Evolutionary conservation across 2,797 vertebrate species (phyloP).

Genomic region (Gymnocypris eckloni): DNA sequence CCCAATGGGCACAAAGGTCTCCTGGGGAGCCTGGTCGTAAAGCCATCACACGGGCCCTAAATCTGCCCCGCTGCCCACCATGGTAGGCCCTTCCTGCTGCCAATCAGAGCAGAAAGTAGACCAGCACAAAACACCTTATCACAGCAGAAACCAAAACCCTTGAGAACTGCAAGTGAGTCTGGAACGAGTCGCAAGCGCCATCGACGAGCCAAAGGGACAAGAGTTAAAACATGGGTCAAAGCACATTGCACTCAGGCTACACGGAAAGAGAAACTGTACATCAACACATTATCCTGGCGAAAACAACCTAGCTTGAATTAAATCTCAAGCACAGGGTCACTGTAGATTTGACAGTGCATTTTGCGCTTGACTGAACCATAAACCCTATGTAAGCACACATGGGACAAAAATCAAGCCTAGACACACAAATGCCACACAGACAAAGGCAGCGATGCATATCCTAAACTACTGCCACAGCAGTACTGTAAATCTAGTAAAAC

Average conservation of each 20-base stretch:
- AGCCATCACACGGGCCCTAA: constrained; percentile 73
- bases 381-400: background rate
- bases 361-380: constrained; percentile 4
- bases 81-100: constrained; percentile 54
- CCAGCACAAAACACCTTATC: constrained; percentile 16
- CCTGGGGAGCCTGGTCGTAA: constrained; percentile 71
- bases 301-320: background rate
- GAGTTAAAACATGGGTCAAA: background rate
- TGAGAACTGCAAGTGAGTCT: background rate
- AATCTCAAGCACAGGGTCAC: background rate
- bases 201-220: background rate
- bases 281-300: background rate
- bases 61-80: constrained; percentile 67
- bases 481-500: background rate
- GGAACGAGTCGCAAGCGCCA: background rate
- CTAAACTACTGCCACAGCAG: background rate
- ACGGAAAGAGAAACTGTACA: background rate
- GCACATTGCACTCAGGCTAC: background rate
- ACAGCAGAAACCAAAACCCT: constrained; percentile 7
- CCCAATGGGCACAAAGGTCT: constrained; percentile 75
- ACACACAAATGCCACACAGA: background rate
- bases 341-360: background rate
- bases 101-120: constrained; percentile 46
- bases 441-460: background rate
- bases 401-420: background rate